Conservation (phyloP, 2,113 vertebrate species). For the Salvelinus namaycush region DNA sequence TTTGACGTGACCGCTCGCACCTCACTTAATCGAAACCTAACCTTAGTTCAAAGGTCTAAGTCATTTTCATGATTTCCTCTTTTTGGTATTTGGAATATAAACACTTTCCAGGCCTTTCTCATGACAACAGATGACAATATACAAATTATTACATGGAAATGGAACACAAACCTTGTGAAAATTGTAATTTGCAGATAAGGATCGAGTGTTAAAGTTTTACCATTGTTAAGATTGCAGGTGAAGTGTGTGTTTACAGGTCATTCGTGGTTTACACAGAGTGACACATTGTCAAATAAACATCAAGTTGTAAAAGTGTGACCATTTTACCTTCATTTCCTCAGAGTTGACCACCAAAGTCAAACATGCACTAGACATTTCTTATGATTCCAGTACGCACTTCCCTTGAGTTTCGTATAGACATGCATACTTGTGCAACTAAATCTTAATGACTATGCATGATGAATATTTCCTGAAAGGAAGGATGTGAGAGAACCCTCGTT, state of each 20-base stretch:
- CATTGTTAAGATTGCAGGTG: constrained; percentile 51
- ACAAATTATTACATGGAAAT: constrained; percentile 14
- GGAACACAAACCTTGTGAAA: background rate
- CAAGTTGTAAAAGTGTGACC: constrained; percentile 8
- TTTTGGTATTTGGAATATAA: constrained; percentile 54
- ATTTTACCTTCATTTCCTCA: constrained; percentile 34
- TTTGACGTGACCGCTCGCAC: constrained; percentile 33
- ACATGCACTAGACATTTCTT: constrained; percentile 34
- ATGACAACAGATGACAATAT: constrained; percentile 4
- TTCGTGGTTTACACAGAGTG: constrained; percentile 33
- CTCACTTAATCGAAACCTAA: constrained; percentile 39
- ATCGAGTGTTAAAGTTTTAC: constrained; percentile 25
- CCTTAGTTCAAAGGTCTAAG: constrained; percentile 35
- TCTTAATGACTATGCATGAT: constrained; percentile 45
- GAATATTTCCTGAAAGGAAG: constrained; percentile 33
- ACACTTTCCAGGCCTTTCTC: constrained; percentile 18
- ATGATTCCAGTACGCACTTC: constrained; percentile 25
- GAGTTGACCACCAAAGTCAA: constrained; percentile 28
- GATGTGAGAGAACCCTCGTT: constrained; percentile 30
- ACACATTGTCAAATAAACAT: constrained; percentile 63
- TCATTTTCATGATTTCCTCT: constrained; percentile 33
- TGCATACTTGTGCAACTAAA: constrained; percentile 25
- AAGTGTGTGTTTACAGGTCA: constrained; percentile 47
- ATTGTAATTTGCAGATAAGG: constrained; percentile 24
- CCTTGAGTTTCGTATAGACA: constrained; percentile 17